A percentile compares a stretch with the other conserved stretches of the same genome.
Conservation (phyloP, 2,113 vertebrate species). For the Neoarius graeffei region DNA sequence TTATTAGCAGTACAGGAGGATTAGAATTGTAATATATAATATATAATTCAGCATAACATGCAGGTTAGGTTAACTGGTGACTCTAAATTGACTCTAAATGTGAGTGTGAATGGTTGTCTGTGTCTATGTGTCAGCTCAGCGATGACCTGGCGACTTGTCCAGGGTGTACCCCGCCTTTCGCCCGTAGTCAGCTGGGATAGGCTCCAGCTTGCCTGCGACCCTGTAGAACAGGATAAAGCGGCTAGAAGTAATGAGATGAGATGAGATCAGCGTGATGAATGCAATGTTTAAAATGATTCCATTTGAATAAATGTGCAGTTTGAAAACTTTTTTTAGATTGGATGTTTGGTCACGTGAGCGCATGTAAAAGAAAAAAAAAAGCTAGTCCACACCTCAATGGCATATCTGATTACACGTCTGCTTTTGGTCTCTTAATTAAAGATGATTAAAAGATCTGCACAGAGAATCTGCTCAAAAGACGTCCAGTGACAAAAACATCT, state of each 20-base stretch:
- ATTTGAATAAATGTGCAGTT: background rate
- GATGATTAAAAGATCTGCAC: background rate
- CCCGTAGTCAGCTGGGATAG: no score
- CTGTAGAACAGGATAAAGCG: no score
- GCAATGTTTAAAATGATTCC: background rate
- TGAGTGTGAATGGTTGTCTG: no score
- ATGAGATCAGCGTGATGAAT: background rate
- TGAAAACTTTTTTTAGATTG: background rate
- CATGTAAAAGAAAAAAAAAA: background rate
- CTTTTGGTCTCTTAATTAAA: background rate
- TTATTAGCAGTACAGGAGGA: background rate
- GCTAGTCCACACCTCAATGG: background rate
- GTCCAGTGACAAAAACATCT: constrained; percentile 9
- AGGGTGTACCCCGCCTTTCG: no score
- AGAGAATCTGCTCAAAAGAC: constrained; percentile 10
- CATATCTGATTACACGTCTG: background rate
- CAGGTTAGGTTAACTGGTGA: no score
- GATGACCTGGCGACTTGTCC: no score
- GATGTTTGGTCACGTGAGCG: background rate
- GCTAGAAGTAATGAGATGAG: no score
- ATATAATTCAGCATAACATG: no score
- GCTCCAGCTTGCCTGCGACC: no score
- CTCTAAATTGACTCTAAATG: no score
- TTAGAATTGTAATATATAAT: no score
- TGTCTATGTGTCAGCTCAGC: no score